phyloP scores from a whole-genome alignment of 92 coral and sea anemone genomes.

The Phenganax stokvisi region DNA sequence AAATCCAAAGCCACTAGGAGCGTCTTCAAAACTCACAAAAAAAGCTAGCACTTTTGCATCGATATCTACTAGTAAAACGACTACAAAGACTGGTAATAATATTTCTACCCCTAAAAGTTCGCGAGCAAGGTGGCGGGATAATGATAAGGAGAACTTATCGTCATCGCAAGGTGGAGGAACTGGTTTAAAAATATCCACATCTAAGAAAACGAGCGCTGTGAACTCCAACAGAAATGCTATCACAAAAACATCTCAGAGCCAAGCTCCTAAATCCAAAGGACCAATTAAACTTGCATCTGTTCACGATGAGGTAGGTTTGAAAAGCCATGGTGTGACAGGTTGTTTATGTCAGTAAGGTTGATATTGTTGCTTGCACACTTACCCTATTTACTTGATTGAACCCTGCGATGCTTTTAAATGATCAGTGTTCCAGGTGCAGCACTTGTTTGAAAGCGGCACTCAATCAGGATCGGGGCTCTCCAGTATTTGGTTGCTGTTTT shows the following conservation, averaged over 20 bases:
- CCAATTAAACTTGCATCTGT: not conserved
- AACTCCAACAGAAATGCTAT: not conserved
- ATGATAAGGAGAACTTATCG: not conserved
- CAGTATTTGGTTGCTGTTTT: no score
- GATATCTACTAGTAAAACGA: not conserved
- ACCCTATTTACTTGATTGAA: no score
- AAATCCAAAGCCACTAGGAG: no score
- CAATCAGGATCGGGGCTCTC: no score
- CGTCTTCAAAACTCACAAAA: no score
- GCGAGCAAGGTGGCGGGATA: not conserved
- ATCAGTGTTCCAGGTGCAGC: no score
- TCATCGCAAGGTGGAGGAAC: not conserved
- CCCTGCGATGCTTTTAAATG: no score
- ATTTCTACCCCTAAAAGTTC: slow-evolving; percentile 2
- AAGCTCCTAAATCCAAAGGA: not conserved
- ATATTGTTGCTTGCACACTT: no score
- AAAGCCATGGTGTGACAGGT: no score
- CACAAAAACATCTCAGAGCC: not conserved
- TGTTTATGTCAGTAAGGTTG: no score
- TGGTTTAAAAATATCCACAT: not conserved
- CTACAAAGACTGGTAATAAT: not conserved
- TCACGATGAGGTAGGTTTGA: not conserved
- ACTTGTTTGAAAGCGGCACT: no score
- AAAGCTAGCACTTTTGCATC: no score
- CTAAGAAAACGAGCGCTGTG: not conserved